Evolutionary conservation across 2,888 invertebrate genomes (phyloP).

Genomic region (Allolobophora icterica): DNA sequence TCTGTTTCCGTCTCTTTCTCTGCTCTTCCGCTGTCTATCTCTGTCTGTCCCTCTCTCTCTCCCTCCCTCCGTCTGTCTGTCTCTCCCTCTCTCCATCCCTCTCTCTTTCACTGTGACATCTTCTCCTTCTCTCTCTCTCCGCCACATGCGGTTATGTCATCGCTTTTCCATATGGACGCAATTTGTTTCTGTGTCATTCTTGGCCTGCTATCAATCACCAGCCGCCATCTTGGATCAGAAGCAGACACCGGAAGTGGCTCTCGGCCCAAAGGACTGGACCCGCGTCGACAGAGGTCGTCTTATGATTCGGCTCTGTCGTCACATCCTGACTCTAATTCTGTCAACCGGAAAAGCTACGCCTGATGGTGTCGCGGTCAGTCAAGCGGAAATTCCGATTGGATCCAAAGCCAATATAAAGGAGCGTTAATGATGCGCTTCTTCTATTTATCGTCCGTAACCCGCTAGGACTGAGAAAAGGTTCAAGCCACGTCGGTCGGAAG

Average conservation of each 20-base stretch:
- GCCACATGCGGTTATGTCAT: background rate
- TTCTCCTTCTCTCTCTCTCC: background rate
- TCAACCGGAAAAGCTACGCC: background rate
- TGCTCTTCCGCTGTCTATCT: no score
- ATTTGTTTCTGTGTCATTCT: constrained; percentile 6
- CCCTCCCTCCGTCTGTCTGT: no score
- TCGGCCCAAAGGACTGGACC: background rate
- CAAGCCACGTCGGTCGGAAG: background rate
- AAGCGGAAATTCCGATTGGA: background rate
- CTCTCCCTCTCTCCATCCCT: no score
- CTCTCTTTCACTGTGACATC: no score
- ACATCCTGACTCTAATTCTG: background rate
- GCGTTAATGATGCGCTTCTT: constrained; percentile 1
- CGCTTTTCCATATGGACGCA: background rate
- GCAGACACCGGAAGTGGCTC: background rate
- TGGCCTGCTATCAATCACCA: background rate
- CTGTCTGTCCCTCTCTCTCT: no score
- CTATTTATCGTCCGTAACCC: background rate
- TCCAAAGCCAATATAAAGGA: background rate
- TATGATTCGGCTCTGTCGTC: constrained; percentile 10
- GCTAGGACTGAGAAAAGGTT: background rate
- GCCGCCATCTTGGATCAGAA: background rate
- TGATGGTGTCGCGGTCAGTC: background rate
- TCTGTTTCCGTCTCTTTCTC: no score
- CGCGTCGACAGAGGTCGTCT: background rate